Conservation (phyloP, 92 coral and sea anemone species). For the Zoanthus gigantus region DNA sequence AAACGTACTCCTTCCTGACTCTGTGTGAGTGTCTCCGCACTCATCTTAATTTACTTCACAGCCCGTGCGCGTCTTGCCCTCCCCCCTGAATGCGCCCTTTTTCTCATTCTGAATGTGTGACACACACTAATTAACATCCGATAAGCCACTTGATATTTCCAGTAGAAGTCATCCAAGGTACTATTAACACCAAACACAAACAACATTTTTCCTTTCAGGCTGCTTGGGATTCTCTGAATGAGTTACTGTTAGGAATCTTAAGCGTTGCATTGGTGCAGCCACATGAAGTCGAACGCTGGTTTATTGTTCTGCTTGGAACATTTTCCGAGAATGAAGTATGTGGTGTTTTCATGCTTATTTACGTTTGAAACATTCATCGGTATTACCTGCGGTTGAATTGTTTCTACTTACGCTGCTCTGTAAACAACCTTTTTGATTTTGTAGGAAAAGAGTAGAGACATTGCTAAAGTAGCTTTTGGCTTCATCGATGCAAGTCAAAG, state of each 20-base stretch:
- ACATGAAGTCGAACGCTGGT: constrained; percentile 66
- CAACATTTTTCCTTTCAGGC: constrained; percentile 25
- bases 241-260: constrained; percentile 33
- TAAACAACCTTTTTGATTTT: not conserved
- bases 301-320: constrained; percentile 41
- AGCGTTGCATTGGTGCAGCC: constrained; percentile 25
- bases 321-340: constrained; percentile 60
- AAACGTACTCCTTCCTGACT: not conserved
- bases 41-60: not conserved
- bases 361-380: not conserved
- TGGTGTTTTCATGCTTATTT: not conserved
- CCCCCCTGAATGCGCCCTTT: not conserved
- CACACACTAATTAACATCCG: not conserved
- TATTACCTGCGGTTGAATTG: not conserved
- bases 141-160: not conserved
- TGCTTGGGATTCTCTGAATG: constrained; percentile 60
- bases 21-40: not conserved
- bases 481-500: constrained; percentile 24
- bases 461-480: constrained; percentile 36
- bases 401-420: not conserved
- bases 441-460: constrained; percentile 36
- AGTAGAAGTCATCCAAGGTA: not conserved
- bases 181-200: not conserved
- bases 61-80: not conserved
- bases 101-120: not conserved